Base-by-base conservation (phyloP, 1,140 invertebrate species). In the Zaprionus capensis region DNA sequence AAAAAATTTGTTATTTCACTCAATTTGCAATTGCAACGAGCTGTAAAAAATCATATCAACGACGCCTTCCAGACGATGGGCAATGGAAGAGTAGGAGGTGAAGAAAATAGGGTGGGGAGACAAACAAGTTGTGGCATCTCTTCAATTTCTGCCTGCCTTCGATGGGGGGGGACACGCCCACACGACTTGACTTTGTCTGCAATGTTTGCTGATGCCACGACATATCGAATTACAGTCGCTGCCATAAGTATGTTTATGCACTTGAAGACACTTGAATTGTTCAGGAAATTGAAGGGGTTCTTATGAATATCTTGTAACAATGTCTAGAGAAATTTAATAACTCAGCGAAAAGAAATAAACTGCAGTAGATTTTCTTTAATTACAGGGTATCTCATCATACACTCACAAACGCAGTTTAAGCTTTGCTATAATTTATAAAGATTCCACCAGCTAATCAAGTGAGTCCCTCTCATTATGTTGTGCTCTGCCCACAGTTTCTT, bases 41-140 rank as follows among this genome's bases (percentile, higher is more conserved):
- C 70, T 76, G 77, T 80, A 67, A 73, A 80, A 79, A 83, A 82
- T 83, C 69, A 71, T 77, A 77, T 83, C 73, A 80, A 67, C 76
- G 49, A 56, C 72, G 61, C 63, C 51, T 46, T 51, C 63, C 80
- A 76, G 78, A 81, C 67, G 61, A 56, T 34, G 65, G 41, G 44
- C 24, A n/a, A 2, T 44, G 5, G 6, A 41, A 3, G n/a, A 46
- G n/a, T 0, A 17, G n/a, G 41, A 9, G 41, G 22, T 24, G 5
- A 20, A 15, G 65, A 4, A 26, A 24, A 20, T 2, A 31, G 22
- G 36, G 2, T 12, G 4, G 51, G 26, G 11, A 2, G 4, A 9
- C 28, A 28, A 7, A 26, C 15, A n/a, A 28, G 44, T 24, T 24
- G 62, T 20, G 36, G 49, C 53, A 58, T 58, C 46, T 62, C 65